phyloP scores from a whole-genome alignment of 2,888 invertebrate species.

The Drosophila vallismaia region DNA sequence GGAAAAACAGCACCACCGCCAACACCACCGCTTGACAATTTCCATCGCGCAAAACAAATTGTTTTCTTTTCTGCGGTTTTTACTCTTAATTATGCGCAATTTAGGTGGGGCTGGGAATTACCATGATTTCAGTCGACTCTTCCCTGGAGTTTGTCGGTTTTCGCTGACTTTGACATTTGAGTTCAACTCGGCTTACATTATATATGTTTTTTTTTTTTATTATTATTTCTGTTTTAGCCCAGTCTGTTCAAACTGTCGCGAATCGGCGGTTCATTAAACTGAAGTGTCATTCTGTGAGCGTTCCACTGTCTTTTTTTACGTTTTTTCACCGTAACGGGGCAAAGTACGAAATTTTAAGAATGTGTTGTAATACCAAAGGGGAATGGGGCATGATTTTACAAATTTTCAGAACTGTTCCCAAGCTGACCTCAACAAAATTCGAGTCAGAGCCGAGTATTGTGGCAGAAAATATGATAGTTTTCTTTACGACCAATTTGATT shows the following conservation, averaged over 20 bases:
- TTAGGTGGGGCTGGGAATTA: conserved; percentile 46
- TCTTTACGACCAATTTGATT: not conserved
- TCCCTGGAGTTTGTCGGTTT: conserved; percentile 29
- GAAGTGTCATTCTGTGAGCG: conserved; percentile 70
- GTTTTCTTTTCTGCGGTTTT: conserved; percentile 35
- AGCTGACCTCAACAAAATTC: conserved; percentile 15
- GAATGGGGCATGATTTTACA: conserved; percentile 34
- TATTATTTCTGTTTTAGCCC: conserved; percentile 17
- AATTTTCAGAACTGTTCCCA: conserved; percentile 15
- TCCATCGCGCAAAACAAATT: conserved; percentile 37
- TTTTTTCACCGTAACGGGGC: conserved; percentile 44
- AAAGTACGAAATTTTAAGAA: conserved; percentile 62
- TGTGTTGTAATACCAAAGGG: conserved; percentile 42
- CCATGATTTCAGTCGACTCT: conserved; percentile 44
- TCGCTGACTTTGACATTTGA: conserved; percentile 31
- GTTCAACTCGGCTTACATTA: conserved; percentile 25
- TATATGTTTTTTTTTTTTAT: not conserved
- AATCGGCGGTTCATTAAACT: conserved; percentile 70
- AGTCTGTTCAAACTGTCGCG: conserved; percentile 47
- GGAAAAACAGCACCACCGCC: conserved; percentile 2
- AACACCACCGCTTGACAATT: conserved; percentile 29
- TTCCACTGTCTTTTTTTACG: conserved; percentile 21
- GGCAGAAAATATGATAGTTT: not conserved
- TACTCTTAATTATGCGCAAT: conserved; percentile 52
- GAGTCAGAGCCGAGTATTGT: not conserved